These are phyloP conservation scores for Sula dactylatra DNA, from an alignment of 2,113 vertebrate species.

Conservation along the genomic window DNA sequence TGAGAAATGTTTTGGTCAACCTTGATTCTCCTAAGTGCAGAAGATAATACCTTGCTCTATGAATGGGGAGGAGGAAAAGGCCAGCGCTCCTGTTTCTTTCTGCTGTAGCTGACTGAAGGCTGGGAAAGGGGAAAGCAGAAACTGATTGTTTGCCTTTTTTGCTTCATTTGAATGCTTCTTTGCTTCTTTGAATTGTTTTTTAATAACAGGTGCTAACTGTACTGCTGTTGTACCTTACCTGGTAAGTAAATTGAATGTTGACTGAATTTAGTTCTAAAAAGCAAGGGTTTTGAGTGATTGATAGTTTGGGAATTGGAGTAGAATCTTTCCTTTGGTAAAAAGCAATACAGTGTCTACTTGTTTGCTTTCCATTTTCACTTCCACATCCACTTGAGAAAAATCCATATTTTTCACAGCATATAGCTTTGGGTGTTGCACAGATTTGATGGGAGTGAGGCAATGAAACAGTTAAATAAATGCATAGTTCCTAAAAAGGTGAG, in stretches of 20 bases:
- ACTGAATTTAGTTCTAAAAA: not conserved
- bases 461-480: conserved; percentile 67
- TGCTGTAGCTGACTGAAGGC: not conserved
- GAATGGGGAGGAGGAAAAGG: not conserved
- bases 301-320: not conserved
- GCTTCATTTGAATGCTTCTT: too few relatives aligned
- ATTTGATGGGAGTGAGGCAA: not conserved
- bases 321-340: not conserved
- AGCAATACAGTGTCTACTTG: not conserved
- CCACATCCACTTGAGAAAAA: not conserved
- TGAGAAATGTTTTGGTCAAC: not conserved
- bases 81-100: not conserved
- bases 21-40: not conserved
- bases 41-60: not conserved
- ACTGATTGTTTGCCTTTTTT: not conserved
- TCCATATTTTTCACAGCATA: not conserved
- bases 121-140: not conserved
- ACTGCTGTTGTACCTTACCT: not conserved
- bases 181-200: not conserved
- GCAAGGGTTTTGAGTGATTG: not conserved
- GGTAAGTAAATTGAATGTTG: not conserved
- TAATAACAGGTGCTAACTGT: not conserved
- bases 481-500: conserved; percentile 43
- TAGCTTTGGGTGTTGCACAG: not conserved
- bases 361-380: not conserved